These are phyloP conservation scores for Auanema freiburgensis DNA, from an alignment of 2,888 invertebrate species.

Conservation along the genomic window DNA sequence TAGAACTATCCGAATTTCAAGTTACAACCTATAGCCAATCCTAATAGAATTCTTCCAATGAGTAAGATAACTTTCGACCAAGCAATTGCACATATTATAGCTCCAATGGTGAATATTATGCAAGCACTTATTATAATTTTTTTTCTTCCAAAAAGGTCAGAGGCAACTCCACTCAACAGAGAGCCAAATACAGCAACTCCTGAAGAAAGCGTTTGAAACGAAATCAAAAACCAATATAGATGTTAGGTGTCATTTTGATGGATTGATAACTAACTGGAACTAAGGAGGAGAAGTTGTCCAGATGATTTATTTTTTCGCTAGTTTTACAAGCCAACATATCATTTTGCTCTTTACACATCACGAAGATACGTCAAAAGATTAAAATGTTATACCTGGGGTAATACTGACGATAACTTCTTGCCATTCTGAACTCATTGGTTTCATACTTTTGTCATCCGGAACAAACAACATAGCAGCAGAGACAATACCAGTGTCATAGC, in stretches of 20 bases:
- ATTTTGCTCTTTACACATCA: no score
- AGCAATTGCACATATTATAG: slow-evolving; percentile 63
- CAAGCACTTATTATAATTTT: slow-evolving; percentile 67
- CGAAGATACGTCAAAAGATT: no score
- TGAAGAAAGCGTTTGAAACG: slow-evolving; percentile 4
- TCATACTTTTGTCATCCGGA: slow-evolving; percentile 40
- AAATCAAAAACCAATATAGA: slow-evolving; percentile 5
- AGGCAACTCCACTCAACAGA: slow-evolving; percentile 65
- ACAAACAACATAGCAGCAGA: slow-evolving; percentile 66
- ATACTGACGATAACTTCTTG: slow-evolving; percentile 56
- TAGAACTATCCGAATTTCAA: background rate
- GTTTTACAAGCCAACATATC: no score
- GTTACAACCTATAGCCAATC: slow-evolving; percentile 45
- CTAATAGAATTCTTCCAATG: slow-evolving; percentile 45
- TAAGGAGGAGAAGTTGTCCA: no score
- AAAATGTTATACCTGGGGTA: slow-evolving; percentile 38
- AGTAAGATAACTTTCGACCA: slow-evolving; percentile 40
- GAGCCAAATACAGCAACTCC: slow-evolving; percentile 50
- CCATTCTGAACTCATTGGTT: slow-evolving; percentile 49
- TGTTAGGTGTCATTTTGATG: background rate
- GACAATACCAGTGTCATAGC: slow-evolving; percentile 71
- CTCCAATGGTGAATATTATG: slow-evolving; percentile 68
- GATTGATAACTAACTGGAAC: background rate
- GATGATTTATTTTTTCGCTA: no score
- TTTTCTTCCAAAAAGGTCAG: slow-evolving; percentile 69